These are phyloP conservation scores for Poeciliopsis presidionis DNA, from an alignment of 2,797 vertebrate species.

Conservation along the genomic window DNA sequence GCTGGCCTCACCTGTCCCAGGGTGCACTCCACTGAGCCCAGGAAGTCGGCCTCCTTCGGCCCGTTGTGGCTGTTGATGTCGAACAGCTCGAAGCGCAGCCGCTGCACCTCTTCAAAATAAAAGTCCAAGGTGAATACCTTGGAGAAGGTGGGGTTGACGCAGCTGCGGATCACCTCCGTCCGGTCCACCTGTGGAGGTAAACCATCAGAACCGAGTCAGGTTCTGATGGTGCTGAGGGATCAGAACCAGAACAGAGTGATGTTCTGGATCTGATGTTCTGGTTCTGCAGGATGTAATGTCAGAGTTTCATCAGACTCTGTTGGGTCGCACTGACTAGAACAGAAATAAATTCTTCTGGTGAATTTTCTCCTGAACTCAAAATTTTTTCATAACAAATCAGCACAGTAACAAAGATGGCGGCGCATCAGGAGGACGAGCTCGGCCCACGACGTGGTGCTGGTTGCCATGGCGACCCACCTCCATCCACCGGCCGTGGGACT, in stretches of 20 bases:
- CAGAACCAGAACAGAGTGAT: too few relatives aligned
- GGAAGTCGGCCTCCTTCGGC: slow-evolving; percentile 89
- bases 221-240: neutral
- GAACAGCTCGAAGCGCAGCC: slow-evolving; percentile 90
- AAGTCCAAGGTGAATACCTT: slow-evolving; percentile 96
- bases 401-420: neutral
- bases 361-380: neutral
- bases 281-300: neutral
- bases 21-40: slow-evolving; percentile 94
- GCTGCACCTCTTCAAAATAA: slow-evolving; percentile 96
- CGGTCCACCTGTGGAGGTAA: slow-evolving; percentile 87
- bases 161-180: slow-evolving; percentile 94
- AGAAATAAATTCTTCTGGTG: neutral
- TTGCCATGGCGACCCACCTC: slow-evolving; percentile 82
- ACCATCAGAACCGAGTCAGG: too few relatives aligned
- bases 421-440: neutral
- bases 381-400: neutral
- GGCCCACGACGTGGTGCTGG: neutral
- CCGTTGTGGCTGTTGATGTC: slow-evolving; percentile 93
- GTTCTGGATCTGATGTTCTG: too few relatives aligned
- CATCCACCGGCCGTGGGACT: slow-evolving; percentile 95
- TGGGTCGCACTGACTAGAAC: neutral
- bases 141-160: slow-evolving; percentile 91
- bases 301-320: neutral
- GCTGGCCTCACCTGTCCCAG: slow-evolving; percentile 82